Evolutionary conservation across 2,888 invertebrate genomes (phyloP).

Genomic region (Lymantria monacha): DNA sequence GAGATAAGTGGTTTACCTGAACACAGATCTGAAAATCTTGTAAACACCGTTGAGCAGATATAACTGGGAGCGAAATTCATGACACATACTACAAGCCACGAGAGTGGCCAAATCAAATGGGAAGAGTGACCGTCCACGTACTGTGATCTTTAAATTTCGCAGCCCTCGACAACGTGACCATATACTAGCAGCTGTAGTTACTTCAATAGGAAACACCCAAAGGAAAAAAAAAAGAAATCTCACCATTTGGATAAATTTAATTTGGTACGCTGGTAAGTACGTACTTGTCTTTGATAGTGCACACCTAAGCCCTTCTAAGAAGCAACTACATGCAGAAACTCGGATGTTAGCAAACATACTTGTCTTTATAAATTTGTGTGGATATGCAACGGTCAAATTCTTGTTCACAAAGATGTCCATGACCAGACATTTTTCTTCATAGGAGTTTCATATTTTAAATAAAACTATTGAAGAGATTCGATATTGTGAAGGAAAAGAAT

Average conservation of each 20-base stretch:
- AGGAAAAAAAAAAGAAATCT: conserved; percentile 1
- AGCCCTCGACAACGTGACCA: conserved; percentile 10
- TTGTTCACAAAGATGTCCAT: conserved; percentile 9
- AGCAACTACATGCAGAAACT: conserved; percentile 31
- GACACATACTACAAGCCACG: conserved; percentile 14
- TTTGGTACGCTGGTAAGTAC: conserved; percentile 2
- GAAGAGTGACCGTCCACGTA: conserved; percentile 14
- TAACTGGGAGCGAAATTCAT: too few relatives aligned
- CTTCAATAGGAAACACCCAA: neutral
- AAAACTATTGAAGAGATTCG: too few relatives aligned
- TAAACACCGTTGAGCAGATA: conserved; percentile 3
- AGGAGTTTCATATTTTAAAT: too few relatives aligned
- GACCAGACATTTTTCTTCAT: neutral
- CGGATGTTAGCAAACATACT: conserved; percentile 22
- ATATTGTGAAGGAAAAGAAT: too few relatives aligned
- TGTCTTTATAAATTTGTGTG: conserved; percentile 28
- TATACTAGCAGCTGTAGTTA: conserved; percentile 1
- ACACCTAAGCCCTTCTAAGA: conserved; percentile 26
- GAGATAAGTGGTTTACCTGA: conserved; percentile 30
- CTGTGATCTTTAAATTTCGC: conserved; percentile 18
- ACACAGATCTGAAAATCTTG: conserved; percentile 19
- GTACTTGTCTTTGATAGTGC: conserved; percentile 24
- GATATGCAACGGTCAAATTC: conserved; percentile 25
- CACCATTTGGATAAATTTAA: conserved; percentile 3
- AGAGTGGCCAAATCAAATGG: conserved; percentile 24